phyloP scores from a whole-genome alignment of 2,888 invertebrate species.

The Aphidius colemani region DNA sequence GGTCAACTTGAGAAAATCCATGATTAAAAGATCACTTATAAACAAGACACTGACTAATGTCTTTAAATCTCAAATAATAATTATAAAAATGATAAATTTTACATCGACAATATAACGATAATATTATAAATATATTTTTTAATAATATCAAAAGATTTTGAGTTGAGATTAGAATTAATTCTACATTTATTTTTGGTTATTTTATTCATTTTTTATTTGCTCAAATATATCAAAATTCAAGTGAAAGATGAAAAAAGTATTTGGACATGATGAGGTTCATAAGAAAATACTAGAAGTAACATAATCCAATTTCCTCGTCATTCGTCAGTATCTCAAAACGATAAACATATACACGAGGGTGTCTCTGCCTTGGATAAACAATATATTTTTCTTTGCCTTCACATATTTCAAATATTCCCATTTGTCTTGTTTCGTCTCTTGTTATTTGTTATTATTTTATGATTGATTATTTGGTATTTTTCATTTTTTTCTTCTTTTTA shows the following conservation, averaged over 20 bases:
- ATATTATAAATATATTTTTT: not conserved
- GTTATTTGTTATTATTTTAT: not conserved
- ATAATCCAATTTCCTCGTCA: constrained; percentile 40
- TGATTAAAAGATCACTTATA: constrained; percentile 23
- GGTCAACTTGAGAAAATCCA: constrained; percentile 16
- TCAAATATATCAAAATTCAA: not conserved
- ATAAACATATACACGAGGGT: constrained; percentile 21
- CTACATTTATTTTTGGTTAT: not conserved
- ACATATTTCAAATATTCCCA: constrained; percentile 26
- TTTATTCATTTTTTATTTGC: not conserved
- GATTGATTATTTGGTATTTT: constrained; percentile 9
- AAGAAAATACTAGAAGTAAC: constrained; percentile 22
- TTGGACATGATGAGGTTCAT: constrained; percentile 3
- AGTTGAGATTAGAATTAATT: not conserved
- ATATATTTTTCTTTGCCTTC: constrained; percentile 10
- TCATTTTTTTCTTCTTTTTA: not conserved
- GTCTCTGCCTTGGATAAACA: constrained; percentile 25
- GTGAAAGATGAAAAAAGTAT: not conserved
- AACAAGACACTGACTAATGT: constrained; percentile 18
- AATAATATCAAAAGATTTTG: not conserved
- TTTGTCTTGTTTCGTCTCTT: constrained; percentile 28
- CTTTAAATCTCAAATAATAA: not conserved
- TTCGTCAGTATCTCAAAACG: constrained; percentile 33
- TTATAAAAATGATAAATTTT: too few species aligned
- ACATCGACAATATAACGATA: not conserved